phyloP scores from a whole-genome alignment of 2,888 invertebrate genomes.

The Dermolepida albohirtum region DNA sequence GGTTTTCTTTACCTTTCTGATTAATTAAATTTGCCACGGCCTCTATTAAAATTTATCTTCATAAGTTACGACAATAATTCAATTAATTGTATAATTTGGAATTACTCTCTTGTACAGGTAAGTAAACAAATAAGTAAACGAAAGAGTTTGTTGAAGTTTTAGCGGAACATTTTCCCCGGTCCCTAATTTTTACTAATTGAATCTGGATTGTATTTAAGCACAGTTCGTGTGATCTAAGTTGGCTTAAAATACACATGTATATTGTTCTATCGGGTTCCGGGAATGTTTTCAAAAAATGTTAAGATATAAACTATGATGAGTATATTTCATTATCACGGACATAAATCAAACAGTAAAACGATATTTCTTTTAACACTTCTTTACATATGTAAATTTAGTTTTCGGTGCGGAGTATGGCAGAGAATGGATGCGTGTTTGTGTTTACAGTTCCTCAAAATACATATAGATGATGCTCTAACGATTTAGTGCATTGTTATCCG shows the following conservation, averaged over 20 bases:
- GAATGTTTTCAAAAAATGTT: constrained; percentile 35
- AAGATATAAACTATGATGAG: constrained; percentile 39
- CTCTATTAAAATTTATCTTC: too few relatives aligned
- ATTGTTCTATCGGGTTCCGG: constrained; percentile 39
- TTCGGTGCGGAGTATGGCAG: constrained; percentile 11
- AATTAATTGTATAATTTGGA: too few relatives aligned
- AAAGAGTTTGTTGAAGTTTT: neutral
- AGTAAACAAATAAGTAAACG: too few relatives aligned
- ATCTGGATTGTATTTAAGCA: neutral
- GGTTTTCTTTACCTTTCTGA: too few relatives aligned
- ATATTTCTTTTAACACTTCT: constrained; percentile 43
- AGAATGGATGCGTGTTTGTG: constrained; percentile 7
- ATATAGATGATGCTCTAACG: constrained; percentile 14
- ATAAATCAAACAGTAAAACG: constrained; percentile 42
- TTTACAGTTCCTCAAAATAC: constrained; percentile 18
- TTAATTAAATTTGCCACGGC: too few relatives aligned
- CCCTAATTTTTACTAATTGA: constrained; percentile 4
- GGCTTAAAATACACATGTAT: constrained; percentile 31
- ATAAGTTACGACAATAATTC: too few relatives aligned
- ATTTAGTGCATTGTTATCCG: constrained; percentile 13
- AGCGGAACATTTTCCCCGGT: neutral
- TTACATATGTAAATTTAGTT: constrained; percentile 42
- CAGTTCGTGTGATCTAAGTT: neutral
- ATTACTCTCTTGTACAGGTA: too few relatives aligned
- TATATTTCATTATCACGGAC: constrained; percentile 42